Evolutionary conservation across 2,113 vertebrate genomes (phyloP), one percentile per base, ranked within the genome.

Genomic region (Gnathonemus echidnorhynchus): DNA sequence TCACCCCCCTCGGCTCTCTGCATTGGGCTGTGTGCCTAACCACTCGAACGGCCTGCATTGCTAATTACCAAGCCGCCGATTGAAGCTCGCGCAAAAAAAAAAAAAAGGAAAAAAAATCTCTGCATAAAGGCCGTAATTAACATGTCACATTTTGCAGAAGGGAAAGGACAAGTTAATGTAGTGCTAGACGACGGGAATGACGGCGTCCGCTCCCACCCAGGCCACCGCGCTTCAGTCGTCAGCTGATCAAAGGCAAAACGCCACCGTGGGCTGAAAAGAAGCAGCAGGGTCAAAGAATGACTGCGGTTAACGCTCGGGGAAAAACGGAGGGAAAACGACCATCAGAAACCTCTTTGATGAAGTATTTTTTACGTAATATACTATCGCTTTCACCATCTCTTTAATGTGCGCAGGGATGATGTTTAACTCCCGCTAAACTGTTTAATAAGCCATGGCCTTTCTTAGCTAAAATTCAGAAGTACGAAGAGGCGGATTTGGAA

Each of bases 111-210:
- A 77, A 77, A 19, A 17, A 39, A 8, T 5, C 74, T 42, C 1
- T 2, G 5, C 5, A 45, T 45, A 27, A 88, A 88, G 39, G 52
- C 19, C 35, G n/a, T 66, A 53, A 87, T 62, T 88, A 88, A 62
- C 62, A 45, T 66, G 87, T 66, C 87, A 66, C 56, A 88, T 88
- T 88, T 88, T 17, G 31, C 31, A 39, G 49, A 31, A 52, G 56
- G 21, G 56, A 88, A 88, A 88, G 87, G 87, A 62, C 35, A 62
- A 88, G 52, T 88, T 88, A 58, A 58, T 88, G 52, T n/a, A n/a
- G 53, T n/a, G 53, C 87, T 24, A 39, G 53, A 19, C 8, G 87
- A 15, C 56, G 4, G 39, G 52, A 35, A 88, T 19, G 31, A 35
- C 11, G 1, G 53, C 24, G 15, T 21, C 45, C 35, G 56, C 87